Evolutionary conservation across 2,797 vertebrate species (phyloP).

Genomic region (Anguilla anguilla): DNA sequence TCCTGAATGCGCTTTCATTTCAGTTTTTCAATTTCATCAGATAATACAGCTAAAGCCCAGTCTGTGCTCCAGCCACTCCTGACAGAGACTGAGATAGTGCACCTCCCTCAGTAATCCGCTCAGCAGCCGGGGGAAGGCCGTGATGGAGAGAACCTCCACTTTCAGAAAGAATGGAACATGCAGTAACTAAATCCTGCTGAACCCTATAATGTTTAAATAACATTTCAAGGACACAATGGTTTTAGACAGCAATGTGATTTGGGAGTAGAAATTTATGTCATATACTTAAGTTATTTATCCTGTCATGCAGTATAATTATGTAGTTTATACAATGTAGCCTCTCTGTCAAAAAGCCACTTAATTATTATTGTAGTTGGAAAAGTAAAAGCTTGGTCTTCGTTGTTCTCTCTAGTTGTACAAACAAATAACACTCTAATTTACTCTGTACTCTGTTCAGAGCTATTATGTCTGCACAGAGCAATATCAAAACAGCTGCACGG

Average conservation of each 20-base stretch:
- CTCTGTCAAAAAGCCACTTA: neutral
- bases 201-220: neutral
- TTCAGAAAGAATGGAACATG: neutral
- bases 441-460: neutral
- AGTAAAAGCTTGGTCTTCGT: neutral
- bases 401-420: neutral
- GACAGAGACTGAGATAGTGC: neutral
- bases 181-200: neutral
- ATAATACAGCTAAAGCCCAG: neutral
- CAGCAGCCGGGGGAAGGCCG: neutral
- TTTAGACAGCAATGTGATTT: neutral
- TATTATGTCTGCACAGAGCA: neutral
- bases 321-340: neutral
- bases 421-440: neutral
- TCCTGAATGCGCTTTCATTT: neutral
- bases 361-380: neutral
- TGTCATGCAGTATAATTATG: neutral
- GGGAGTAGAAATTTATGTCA: neutral
- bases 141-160: neutral
- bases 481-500: neutral
- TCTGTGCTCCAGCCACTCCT: neutral
- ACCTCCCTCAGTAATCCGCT: neutral
- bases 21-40: neutral
- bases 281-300: neutral
- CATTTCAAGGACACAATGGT: neutral